phyloP scores from a whole-genome alignment of 2,888 invertebrate species.

The Steinernema carpocapsae region DNA sequence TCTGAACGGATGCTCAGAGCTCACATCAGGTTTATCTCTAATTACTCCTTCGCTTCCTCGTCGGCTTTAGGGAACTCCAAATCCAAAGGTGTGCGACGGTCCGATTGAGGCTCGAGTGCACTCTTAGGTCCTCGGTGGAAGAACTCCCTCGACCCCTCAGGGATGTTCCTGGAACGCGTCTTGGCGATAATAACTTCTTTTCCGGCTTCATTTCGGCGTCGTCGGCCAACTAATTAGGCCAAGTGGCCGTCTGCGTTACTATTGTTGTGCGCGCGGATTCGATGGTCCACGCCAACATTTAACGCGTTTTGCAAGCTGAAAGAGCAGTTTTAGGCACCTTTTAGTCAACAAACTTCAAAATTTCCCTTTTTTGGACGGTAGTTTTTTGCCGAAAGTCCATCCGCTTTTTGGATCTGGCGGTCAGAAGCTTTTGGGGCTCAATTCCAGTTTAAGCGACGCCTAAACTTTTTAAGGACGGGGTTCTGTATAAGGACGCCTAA shows the following conservation, averaged over 20 bases:
- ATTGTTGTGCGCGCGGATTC: slow-evolving; percentile 1
- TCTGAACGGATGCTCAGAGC: too few species aligned
- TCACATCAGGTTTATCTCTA: neutral
- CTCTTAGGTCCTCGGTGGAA: neutral
- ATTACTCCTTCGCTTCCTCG: neutral
- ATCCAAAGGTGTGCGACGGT: slow-evolving; percentile 11
- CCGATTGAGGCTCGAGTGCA: slow-evolving; percentile 3
- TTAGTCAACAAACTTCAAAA: too few species aligned
- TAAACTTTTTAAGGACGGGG: too few species aligned
- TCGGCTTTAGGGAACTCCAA: neutral
- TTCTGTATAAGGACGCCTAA: too few species aligned
- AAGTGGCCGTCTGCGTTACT: slow-evolving; percentile 11
- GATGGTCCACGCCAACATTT: neutral
- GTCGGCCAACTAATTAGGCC: slow-evolving; percentile 16
- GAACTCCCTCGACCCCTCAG: slow-evolving; percentile 24
- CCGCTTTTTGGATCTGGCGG: too few species aligned
- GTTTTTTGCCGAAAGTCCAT: too few species aligned
- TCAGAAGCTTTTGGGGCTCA: too few species aligned
- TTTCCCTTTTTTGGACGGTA: too few species aligned
- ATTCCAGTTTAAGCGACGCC: too few species aligned
- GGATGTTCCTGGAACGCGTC: slow-evolving; percentile 33
- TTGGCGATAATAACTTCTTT: slow-evolving; percentile 16
- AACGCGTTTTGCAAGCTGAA: too few species aligned
- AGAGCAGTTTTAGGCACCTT: too few species aligned
- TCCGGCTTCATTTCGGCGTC: neutral